These are phyloP conservation scores for Tipula confusa DNA, from an alignment of 2,888 invertebrate genomes.

Conservation along the genomic window DNA sequence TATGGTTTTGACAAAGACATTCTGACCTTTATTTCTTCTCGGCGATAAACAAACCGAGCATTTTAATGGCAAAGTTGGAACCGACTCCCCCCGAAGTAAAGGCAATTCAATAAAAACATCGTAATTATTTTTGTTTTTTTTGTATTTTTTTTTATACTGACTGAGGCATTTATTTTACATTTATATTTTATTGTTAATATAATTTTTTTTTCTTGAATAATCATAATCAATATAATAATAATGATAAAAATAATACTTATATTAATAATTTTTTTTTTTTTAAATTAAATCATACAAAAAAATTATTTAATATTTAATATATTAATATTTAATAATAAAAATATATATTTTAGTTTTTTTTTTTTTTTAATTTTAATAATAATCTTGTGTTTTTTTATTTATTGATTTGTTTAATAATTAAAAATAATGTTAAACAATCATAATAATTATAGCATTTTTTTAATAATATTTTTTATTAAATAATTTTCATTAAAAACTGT, in stretches of 20 bases:
- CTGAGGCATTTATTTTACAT: slow-evolving; percentile 50
- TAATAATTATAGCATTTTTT: slow-evolving; percentile 28
- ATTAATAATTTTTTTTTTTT: slow-evolving; percentile 30
- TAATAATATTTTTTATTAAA: not conserved
- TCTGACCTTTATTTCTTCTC: too few species aligned
- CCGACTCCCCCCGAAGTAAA: too few species aligned
- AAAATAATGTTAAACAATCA: not conserved
- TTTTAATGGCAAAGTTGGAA: not conserved
- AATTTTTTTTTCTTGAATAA: slow-evolving; percentile 33
- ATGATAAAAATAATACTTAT: slow-evolving; percentile 16
- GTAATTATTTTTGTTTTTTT: slow-evolving; percentile 34
- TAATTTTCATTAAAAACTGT: not conserved
- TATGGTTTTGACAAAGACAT: too few species aligned
- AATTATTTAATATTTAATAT: slow-evolving; percentile 21
- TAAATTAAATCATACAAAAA: slow-evolving; percentile 26
- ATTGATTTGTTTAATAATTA: not conserved
- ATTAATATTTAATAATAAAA: not conserved
- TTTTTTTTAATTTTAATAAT: slow-evolving; percentile 32
- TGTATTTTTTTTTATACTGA: slow-evolving; percentile 46
- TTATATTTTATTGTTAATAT: slow-evolving; percentile 36
- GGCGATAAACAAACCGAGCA: not conserved
- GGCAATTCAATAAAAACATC: slow-evolving; percentile 32
- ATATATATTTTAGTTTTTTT: too few species aligned
- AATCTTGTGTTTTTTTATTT: not conserved
- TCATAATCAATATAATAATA: slow-evolving; percentile 29